These are phyloP conservation scores for Candoia aspera DNA, from an alignment of 2,113 vertebrate species.

Conservation along the genomic window DNA sequence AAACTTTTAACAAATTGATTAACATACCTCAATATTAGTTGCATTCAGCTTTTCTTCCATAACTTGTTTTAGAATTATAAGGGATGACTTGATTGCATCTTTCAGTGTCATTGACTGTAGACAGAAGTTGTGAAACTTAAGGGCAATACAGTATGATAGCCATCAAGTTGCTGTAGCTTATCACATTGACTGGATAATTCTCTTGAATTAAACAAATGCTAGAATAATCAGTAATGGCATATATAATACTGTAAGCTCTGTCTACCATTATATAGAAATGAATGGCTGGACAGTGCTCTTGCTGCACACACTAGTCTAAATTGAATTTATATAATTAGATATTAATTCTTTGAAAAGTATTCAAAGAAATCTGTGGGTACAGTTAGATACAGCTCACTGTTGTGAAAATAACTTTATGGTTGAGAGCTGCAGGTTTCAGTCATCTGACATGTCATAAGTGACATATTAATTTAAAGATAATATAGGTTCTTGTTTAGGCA, in stretches of 20 bases:
- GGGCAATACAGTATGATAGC: background rate
- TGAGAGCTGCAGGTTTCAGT: background rate
- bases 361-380: background rate
- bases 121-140: constrained; percentile 31
- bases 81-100: constrained; percentile 97
- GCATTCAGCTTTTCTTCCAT: constrained; percentile 99
- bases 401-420: background rate
- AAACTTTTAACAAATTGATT: background rate
- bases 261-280: background rate
- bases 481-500: background rate
- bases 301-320: background rate
- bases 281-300: background rate
- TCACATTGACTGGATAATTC: background rate
- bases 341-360: background rate
- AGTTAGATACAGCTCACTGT: background rate
- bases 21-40: constrained; percentile 94
- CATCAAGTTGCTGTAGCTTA: background rate
- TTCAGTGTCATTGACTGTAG: constrained; percentile 98
- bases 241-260: background rate
- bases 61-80: constrained; percentile 97
- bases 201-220: background rate
- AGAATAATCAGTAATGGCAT: background rate
- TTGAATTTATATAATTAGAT: background rate
- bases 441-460: background rate
- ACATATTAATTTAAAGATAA: background rate